phyloP scores from a whole-genome alignment of 2,113 vertebrate genomes.

The Lampris megalopsis region DNA sequence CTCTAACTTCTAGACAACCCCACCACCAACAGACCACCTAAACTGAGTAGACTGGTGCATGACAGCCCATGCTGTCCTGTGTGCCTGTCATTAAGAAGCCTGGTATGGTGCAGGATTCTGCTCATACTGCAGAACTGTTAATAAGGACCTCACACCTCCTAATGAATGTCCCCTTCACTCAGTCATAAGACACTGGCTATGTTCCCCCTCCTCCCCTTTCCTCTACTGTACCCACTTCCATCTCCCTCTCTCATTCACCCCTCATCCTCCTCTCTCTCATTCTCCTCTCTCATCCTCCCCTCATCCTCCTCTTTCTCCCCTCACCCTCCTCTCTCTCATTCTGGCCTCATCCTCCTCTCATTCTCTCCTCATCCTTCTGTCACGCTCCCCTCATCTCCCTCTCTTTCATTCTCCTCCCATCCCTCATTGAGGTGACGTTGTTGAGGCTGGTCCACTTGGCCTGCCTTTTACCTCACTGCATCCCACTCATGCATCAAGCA shows the following conservation, averaged over 20 bases:
- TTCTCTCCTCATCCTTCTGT: background rate
- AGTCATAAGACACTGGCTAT: constrained; percentile 41
- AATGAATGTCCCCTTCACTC: constrained; percentile 55
- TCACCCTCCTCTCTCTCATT: background rate
- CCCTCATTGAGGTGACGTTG: constrained; percentile 42
- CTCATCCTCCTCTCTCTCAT: too few relatives aligned
- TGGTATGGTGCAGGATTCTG: constrained; percentile 19
- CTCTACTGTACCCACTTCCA: background rate
- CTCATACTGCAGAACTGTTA: constrained; percentile 45
- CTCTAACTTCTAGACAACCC: background rate
- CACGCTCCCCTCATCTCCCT: background rate
- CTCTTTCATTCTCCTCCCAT: constrained; percentile 2
- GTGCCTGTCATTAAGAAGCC: constrained; percentile 1
- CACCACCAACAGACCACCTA: background rate
- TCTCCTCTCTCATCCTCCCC: constrained; percentile 6
- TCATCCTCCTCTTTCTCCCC: constrained; percentile 4
- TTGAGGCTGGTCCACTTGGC: constrained; percentile 18
- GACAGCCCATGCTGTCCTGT: background rate
- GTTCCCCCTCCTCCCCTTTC: constrained; percentile 5
- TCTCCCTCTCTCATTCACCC: background rate
- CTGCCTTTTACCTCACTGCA: background rate
- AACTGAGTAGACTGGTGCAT: background rate
- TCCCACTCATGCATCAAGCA: constrained; percentile 34
- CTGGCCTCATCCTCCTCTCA: too few relatives aligned
- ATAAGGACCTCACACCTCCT: constrained; percentile 46